Conservation (phyloP, 1,140 invertebrate genomes). For the Diploscapter pachys region DNA sequence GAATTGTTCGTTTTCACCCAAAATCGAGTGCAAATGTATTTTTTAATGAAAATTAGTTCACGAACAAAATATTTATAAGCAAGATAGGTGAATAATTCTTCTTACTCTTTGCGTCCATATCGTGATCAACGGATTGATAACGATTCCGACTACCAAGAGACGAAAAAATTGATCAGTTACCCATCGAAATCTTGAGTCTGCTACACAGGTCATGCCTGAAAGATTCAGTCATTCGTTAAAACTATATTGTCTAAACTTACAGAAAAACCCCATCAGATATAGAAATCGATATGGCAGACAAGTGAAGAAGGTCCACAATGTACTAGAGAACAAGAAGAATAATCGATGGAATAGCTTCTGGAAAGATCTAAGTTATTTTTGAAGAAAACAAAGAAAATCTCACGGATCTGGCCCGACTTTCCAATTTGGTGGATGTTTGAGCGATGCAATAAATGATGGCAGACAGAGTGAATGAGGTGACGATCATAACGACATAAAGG, state of each 20-base stretch:
- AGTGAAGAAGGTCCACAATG: slow-evolving; percentile 55
- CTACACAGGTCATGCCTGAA: slow-evolving; percentile 24
- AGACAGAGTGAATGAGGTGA: slow-evolving; percentile 47
- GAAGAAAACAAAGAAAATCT: background rate
- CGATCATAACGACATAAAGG: slow-evolving; percentile 43
- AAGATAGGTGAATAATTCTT: too few relatives aligned
- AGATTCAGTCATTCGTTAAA: slow-evolving; percentile 5
- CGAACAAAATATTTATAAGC: too few relatives aligned
- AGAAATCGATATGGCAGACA: slow-evolving; percentile 54
- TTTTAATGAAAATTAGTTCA: too few relatives aligned
- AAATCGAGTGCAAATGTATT: too few relatives aligned
- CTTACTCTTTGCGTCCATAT: slow-evolving; percentile 40
- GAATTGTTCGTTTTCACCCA: too few relatives aligned
- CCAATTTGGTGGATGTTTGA: slow-evolving; percentile 44
- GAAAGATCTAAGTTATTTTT: slow-evolving; percentile 19
- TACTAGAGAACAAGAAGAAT: slow-evolving; percentile 56
- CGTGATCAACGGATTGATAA: slow-evolving; percentile 51
- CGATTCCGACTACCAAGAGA: slow-evolving; percentile 51
- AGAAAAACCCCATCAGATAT: slow-evolving; percentile 40
- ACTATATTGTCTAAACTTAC: slow-evolving; percentile 18
- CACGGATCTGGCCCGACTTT: slow-evolving; percentile 40
- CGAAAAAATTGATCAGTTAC: slow-evolving; percentile 45
- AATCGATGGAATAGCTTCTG: slow-evolving; percentile 53
- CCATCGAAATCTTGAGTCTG: slow-evolving; percentile 11
- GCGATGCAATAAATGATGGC: slow-evolving; percentile 55